phyloP scores from a whole-genome alignment of 1,140 invertebrate genomes.

The Drosophila novamexicana region DNA sequence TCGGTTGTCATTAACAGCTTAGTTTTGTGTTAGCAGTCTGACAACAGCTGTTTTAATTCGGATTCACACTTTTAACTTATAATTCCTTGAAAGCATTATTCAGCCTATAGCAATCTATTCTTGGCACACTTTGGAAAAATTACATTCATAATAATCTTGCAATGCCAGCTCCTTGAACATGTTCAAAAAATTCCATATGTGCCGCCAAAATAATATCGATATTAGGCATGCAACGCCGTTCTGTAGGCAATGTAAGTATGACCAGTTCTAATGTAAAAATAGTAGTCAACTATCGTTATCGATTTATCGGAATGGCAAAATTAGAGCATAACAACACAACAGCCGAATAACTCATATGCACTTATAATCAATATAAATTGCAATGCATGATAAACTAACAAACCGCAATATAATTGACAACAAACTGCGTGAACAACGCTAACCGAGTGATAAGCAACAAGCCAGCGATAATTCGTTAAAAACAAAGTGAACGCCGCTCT shows the following conservation, averaged over 20 bases:
- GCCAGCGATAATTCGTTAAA: constrained; percentile 7
- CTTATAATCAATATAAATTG: constrained; percentile 65
- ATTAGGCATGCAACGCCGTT: not conserved
- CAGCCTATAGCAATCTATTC: not conserved
- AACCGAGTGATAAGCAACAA: constrained; percentile 33
- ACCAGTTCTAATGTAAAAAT: constrained; percentile 1
- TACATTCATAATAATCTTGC: not conserved
- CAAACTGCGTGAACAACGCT: constrained; percentile 21
- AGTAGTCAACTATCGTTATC: not conserved
- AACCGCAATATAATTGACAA: constrained; percentile 41
- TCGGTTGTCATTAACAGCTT: not conserved
- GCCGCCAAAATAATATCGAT: not conserved
- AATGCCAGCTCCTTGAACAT: not conserved
- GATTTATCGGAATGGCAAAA: constrained; percentile 32
- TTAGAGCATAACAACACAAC: constrained; percentile 39
- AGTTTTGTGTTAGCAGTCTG: not conserved
- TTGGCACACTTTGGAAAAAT: too few species aligned
- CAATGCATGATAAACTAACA: constrained; percentile 54
- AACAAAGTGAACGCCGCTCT: constrained; percentile 52
- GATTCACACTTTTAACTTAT: not conserved
- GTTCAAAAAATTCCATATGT: not conserved
- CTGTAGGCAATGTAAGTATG: not conserved
- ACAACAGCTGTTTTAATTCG: not conserved
- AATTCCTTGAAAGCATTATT: not conserved
- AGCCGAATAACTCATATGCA: constrained; percentile 46